Evolutionary conservation across 2,113 vertebrate species (phyloP).

Genomic region (Salvelinus fontinalis): DNA sequence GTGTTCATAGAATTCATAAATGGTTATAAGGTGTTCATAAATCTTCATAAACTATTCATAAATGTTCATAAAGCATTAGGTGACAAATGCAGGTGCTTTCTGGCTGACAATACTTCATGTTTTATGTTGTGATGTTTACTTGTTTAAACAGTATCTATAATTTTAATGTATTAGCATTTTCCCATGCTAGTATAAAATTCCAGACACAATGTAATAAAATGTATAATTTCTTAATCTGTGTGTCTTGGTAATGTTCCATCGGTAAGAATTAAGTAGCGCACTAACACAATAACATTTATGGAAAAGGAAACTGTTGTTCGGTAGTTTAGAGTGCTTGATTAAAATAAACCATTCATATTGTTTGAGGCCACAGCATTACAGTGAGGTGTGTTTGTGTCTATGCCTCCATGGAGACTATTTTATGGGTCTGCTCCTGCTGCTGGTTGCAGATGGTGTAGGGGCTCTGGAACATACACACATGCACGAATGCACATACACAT

Average conservation of each 20-base stretch:
- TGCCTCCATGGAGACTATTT: conserved; percentile 50
- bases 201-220: conserved; percentile 13
- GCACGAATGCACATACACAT: background rate
- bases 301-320: background rate
- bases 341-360: conserved; percentile 4
- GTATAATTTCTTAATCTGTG: conserved; percentile 22
- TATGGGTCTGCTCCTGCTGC: conserved; percentile 45
- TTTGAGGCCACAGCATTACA: conserved; percentile 8
- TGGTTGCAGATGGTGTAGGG: conserved; percentile 22
- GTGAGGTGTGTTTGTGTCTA: conserved; percentile 42
- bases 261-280: background rate
- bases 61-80: too few species aligned
- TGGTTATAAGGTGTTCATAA: background rate
- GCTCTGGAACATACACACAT: too few species aligned
- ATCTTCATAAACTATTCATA: background rate
- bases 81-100: background rate
- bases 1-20: background rate
- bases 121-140: conserved; percentile 23
- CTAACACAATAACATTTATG: background rate
- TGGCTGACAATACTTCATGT: background rate
- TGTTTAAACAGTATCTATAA: conserved; percentile 21
- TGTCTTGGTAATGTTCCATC: conserved; percentile 8
- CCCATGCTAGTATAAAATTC: background rate
- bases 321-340: background rate
- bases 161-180: too few species aligned